Conservation (phyloP, 2,797 vertebrate genomes). For the Microchirus variegatus region DNA sequence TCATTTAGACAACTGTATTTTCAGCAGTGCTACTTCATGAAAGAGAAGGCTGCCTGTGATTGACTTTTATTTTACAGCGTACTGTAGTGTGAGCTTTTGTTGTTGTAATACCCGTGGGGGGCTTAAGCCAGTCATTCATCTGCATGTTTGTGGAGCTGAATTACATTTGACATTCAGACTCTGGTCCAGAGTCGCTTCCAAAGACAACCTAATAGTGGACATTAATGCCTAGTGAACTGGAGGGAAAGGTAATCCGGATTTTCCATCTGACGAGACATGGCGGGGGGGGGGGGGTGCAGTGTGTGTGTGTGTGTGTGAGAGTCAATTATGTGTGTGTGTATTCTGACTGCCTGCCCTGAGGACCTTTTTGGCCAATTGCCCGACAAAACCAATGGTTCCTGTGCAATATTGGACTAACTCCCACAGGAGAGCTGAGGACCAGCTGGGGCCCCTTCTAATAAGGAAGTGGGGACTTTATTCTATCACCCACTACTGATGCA, state of each 20-base stretch:
- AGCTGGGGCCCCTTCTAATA: conserved; percentile 75
- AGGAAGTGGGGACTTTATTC: conserved; percentile 72
- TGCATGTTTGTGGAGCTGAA: conserved; percentile 47
- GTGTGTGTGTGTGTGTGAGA: conserved; percentile 40
- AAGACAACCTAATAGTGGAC: conserved; percentile 69
- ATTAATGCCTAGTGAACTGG: conserved; percentile 69
- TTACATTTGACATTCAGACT: conserved; percentile 61
- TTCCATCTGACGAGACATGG: conserved; percentile 75
- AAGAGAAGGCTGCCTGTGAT: conserved; percentile 2
- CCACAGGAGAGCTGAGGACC: conserved; percentile 63
- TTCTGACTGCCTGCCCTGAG: conserved; percentile 60
- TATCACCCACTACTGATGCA: conserved; percentile 48
- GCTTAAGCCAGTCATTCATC: conserved; percentile 25
- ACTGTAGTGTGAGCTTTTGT: conserved; percentile 16
- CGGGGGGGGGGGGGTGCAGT: conserved; percentile 29
- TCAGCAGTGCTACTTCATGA: background rate
- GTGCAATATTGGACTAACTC: conserved; percentile 61
- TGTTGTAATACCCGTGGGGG: conserved; percentile 16
- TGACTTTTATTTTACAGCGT: conserved; percentile 8
- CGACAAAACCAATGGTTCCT: conserved; percentile 72
- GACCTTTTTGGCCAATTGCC: conserved; percentile 71
- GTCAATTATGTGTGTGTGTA: conserved; percentile 29
- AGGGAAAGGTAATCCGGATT: conserved; percentile 76
- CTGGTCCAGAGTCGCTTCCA: conserved; percentile 44
- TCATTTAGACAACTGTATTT: conserved; percentile 21